These are phyloP conservation scores for Aphelenchoides avenae DNA, from an alignment of 1,140 invertebrate species.

Conservation along the genomic window DNA sequence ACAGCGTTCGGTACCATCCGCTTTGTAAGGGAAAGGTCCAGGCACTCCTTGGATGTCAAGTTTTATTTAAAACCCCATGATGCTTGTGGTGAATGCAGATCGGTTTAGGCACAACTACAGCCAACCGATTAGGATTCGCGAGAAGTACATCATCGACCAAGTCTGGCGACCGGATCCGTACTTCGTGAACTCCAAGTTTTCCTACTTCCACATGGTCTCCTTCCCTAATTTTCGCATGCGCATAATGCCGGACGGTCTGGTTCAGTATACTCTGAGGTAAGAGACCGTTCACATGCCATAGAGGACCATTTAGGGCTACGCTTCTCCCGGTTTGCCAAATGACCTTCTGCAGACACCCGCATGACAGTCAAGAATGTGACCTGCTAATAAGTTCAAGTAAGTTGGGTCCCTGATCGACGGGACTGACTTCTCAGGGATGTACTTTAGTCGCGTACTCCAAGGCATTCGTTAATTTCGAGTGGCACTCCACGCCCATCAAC, in stretches of 20 bases:
- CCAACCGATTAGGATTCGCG: constrained; percentile 52
- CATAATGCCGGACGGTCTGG: constrained; percentile 47
- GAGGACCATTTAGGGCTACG: constrained; percentile 39
- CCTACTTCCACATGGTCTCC: constrained; percentile 55
- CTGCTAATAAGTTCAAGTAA: constrained; percentile 54
- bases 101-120: constrained; percentile 55
- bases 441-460: constrained; percentile 53
- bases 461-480: constrained; percentile 45
- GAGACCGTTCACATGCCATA: constrained; percentile 21
- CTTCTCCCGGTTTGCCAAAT: constrained; percentile 50
- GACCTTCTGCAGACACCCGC: constrained; percentile 56
- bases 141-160: constrained; percentile 48
- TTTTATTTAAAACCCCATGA: neutral
- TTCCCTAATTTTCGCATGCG: constrained; percentile 59
- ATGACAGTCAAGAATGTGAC: constrained; percentile 54
- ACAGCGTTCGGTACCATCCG: neutral
- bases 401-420: too few relatives aligned
- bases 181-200: constrained; percentile 52
- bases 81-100: constrained; percentile 33
- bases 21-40: neutral
- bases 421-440: too few relatives aligned
- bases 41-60: neutral
- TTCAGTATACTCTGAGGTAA: constrained; percentile 50
- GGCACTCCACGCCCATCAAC: constrained; percentile 39
- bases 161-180: constrained; percentile 57